These are phyloP conservation scores for Tipula unca DNA, from an alignment of 2,888 invertebrate species.

Conservation along the genomic window DNA sequence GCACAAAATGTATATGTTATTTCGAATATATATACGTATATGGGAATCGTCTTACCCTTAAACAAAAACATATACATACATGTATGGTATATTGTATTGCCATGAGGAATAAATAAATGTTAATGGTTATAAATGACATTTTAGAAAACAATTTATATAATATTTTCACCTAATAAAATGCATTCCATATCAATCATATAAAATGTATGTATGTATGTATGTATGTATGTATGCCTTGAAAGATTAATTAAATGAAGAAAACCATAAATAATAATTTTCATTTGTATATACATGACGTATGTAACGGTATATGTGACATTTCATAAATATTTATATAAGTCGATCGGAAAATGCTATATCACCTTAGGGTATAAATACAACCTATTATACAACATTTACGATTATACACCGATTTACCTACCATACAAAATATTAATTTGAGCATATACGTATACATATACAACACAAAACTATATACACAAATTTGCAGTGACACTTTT, in stretches of 20 bases:
- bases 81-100: background rate
- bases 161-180: constrained; percentile 14
- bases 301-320: background rate
- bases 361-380: background rate
- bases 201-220: background rate
- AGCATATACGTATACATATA: background rate
- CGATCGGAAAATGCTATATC: background rate
- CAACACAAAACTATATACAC: background rate
- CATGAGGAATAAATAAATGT: background rate
- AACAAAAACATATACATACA: too few relatives aligned
- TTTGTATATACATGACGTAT: background rate
- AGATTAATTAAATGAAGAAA: constrained; percentile 1
- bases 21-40: background rate
- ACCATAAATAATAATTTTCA: constrained; percentile 10
- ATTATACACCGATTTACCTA: background rate
- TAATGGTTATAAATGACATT: constrained; percentile 14
- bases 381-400: background rate
- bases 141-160: background rate
- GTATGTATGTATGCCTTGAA: background rate
- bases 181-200: constrained; percentile 1
- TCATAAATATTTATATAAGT: background rate
- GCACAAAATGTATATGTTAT: background rate
- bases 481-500: background rate
- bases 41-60: background rate
- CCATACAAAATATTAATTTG: background rate